Evolutionary conservation across 2,888 invertebrate species (phyloP).

Genomic region (Phaonia tiefii): DNA sequence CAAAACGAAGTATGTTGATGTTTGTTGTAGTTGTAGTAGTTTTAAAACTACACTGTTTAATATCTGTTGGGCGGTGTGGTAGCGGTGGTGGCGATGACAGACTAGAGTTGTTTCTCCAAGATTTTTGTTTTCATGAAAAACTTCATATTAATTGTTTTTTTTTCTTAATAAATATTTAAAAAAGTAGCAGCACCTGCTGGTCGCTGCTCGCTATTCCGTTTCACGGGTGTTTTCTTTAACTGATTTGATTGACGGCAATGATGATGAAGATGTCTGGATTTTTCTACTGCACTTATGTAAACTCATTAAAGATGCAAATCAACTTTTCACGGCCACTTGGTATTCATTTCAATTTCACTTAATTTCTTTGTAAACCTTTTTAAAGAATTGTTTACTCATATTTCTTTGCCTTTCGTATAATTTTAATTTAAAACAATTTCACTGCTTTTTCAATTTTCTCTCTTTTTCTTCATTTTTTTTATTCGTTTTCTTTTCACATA

Average conservation of each 20-base stretch:
- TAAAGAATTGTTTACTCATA: neutral
- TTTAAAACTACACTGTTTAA: constrained; percentile 1
- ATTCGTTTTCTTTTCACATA: constrained; percentile 19
- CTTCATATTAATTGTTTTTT: constrained; percentile 45
- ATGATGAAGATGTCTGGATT: constrained; percentile 12
- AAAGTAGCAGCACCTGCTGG: constrained; percentile 62
- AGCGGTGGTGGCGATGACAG: constrained; percentile 2
- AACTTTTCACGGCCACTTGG: constrained; percentile 28
- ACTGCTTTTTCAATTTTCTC: constrained; percentile 62
- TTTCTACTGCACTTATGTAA: constrained; percentile 55
- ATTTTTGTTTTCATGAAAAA: constrained; percentile 42
- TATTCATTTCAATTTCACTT: constrained; percentile 1
- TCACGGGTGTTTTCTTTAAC: constrained; percentile 52
- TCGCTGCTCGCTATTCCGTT: neutral
- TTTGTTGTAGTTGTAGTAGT: constrained; percentile 16
- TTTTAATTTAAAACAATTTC: constrained; percentile 66
- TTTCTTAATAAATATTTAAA: constrained; percentile 17
- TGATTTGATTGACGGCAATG: constrained; percentile 34
- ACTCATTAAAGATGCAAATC: constrained; percentile 42
- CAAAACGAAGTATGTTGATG: neutral
- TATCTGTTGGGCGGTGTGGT: constrained; percentile 25
- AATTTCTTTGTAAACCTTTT: neutral
- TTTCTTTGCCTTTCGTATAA: too few relatives aligned
- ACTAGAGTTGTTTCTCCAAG: constrained; percentile 16
- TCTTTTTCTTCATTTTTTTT: constrained; percentile 32